Conservation (phyloP, 2,113 vertebrate genomes). For the Theropithecus gelada region DNA sequence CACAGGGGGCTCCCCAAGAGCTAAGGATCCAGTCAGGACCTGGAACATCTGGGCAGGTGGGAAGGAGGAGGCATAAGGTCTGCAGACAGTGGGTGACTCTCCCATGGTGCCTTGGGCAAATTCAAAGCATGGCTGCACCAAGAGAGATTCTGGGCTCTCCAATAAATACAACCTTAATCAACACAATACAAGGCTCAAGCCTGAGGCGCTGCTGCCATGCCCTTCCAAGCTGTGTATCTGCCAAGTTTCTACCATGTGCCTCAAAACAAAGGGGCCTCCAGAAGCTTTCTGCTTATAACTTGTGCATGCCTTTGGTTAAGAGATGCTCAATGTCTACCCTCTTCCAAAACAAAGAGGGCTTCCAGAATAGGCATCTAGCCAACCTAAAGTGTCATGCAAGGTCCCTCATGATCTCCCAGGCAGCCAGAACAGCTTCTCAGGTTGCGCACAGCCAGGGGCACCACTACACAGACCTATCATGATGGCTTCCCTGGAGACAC, state of each 20-base stretch:
- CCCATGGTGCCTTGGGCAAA: neutral
- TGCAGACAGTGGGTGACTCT: neutral
- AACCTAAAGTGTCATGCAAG: neutral
- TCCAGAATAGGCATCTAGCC: neutral
- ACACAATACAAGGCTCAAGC: neutral
- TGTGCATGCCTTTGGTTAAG: neutral
- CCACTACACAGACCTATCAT: neutral
- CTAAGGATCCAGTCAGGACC: neutral
- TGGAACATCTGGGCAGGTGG: neutral
- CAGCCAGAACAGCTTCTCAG: neutral
- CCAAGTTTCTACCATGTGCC: neutral
- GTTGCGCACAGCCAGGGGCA: neutral
- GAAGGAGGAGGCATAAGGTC: neutral
- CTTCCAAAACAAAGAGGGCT: neutral
- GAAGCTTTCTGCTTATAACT: neutral
- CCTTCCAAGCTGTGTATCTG: neutral
- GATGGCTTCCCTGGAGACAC: neutral
- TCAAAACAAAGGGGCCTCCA: neutral
- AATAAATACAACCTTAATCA: neutral
- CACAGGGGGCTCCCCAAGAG: neutral
- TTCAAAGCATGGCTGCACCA: neutral
- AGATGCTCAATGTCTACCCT: neutral
- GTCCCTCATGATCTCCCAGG: neutral
- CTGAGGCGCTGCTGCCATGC: neutral
- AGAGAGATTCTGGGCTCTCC: neutral